Evolutionary conservation across 2,113 vertebrate species (phyloP).

Genomic region (Phyllostomus discolor): DNA sequence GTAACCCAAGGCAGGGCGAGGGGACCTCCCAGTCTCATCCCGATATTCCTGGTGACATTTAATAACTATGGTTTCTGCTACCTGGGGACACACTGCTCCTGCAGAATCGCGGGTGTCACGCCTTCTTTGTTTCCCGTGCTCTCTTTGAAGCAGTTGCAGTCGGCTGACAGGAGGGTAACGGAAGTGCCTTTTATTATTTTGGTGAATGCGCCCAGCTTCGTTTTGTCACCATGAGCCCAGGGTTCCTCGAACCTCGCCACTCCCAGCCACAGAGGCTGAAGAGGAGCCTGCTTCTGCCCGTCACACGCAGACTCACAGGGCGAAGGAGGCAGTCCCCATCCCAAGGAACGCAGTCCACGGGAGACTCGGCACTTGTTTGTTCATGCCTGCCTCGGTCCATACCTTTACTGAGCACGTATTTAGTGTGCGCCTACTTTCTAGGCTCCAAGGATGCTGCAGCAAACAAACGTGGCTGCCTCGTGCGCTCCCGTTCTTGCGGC

Average conservation of each 20-base stretch:
- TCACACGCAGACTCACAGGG: not conserved
- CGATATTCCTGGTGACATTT: not conserved
- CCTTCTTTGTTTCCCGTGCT: not conserved
- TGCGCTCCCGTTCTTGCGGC: not conserved
- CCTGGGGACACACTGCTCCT: not conserved
- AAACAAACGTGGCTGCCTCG: accelerated
- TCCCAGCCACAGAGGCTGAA: not conserved
- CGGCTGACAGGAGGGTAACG: accelerated
- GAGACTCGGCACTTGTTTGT: not conserved
- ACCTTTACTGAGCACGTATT: not conserved
- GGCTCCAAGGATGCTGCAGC: not conserved
- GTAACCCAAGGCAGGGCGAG: not conserved
- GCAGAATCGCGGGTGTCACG: not conserved
- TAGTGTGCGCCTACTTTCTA: not conserved
- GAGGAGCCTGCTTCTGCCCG: not conserved
- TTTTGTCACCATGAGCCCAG: not conserved
- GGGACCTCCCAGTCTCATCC: not conserved
- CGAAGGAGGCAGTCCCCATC: not conserved
- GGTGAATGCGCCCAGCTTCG: accelerated
- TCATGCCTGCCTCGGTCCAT: not conserved
- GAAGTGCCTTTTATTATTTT: not conserved
- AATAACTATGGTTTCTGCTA: not conserved
- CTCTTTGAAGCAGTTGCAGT: not conserved
- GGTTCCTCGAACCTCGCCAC: not conserved
- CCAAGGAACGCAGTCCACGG: not conserved